Percentiles rank a stretch among this genome's conserved stretches.
Evolutionary conservation across 1,140 invertebrate genomes (phyloP).

Genomic region (Brachionus paranguensis): DNA sequence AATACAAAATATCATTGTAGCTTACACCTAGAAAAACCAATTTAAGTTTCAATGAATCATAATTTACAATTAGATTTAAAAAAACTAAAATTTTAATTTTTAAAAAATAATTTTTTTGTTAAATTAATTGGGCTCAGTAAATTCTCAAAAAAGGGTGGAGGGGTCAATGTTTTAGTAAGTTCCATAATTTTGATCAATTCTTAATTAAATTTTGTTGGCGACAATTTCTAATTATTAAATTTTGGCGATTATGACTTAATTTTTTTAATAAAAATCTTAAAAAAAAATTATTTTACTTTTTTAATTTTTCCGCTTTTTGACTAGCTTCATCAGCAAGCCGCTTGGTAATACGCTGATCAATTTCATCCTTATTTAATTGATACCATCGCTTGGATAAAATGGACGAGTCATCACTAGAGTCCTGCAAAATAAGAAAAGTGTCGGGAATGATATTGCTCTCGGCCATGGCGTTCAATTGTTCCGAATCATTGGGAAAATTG

Average conservation of each 20-base stretch:
- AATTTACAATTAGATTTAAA: no score
- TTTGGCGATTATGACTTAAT: no score
- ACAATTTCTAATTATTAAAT: no score
- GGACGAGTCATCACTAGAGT: slow-evolving; percentile 45
- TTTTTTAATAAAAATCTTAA: no score
- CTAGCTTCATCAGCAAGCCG: slow-evolving; percentile 42
- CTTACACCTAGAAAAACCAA: no score
- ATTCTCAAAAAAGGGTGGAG: background rate
- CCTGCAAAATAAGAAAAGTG: slow-evolving; percentile 48
- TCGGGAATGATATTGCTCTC: slow-evolving; percentile 52
- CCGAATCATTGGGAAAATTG: slow-evolving; percentile 52
- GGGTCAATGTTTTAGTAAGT: no score
- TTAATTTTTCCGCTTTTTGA: slow-evolving; percentile 44
- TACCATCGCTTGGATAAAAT: slow-evolving; percentile 48
- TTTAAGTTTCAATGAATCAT: no score
- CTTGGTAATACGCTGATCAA: slow-evolving; percentile 44
- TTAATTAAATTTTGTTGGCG: no score
- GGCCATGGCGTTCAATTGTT: slow-evolving; percentile 51
- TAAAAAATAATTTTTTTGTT: no score
- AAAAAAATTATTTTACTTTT: background rate
- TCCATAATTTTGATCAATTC: no score
- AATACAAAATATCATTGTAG: no score
- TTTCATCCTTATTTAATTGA: slow-evolving; percentile 45
- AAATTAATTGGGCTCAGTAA: background rate
- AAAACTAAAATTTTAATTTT: no score